Evolutionary conservation across 2,797 vertebrate species (phyloP).

Genomic region (Epinephelus coioides): DNA sequence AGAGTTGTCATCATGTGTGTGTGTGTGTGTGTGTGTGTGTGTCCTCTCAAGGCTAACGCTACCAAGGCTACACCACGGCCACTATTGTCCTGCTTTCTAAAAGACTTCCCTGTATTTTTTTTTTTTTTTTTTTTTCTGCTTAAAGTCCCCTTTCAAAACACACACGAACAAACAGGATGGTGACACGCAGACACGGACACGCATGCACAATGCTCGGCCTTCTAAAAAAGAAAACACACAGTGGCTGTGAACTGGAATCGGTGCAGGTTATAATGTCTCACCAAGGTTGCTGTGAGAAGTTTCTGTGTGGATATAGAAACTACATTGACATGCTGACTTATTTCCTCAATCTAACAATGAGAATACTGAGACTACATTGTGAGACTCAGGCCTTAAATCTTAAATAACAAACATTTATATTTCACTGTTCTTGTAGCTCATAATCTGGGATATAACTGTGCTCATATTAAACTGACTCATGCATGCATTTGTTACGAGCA

Average conservation of each 20-base stretch:
- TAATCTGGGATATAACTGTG: neutral
- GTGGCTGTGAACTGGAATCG: neutral
- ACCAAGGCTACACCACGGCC: conserved; percentile 69
- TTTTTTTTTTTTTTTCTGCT: neutral
- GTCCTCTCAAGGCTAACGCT: conserved; percentile 66
- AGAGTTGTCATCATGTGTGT: neutral
- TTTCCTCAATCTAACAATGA: neutral
- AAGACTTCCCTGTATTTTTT: conserved; percentile 50
- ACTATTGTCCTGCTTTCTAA: conserved; percentile 59
- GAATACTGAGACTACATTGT: neutral
- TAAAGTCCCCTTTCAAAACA: conserved; percentile 41
- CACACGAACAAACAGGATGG: conserved; percentile 32
- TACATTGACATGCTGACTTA: neutral
- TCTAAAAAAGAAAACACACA: conserved; percentile 6
- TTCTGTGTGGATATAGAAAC: neutral
- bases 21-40: conserved; percentile 31
- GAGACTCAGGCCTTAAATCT: neutral
- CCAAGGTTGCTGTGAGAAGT: neutral
- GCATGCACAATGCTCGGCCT: conserved; percentile 32
- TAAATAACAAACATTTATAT: neutral
- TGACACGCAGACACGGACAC: conserved; percentile 9
- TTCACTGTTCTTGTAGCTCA: neutral
- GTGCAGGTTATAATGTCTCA: conserved; percentile 14
- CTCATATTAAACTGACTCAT: too few relatives aligned
- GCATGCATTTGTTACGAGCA: too few relatives aligned